A percentile compares a stretch with the other conserved stretches of the same genome.
phyloP scores from a whole-genome alignment of 2,113 vertebrate species.

The Nibea albiflora region DNA sequence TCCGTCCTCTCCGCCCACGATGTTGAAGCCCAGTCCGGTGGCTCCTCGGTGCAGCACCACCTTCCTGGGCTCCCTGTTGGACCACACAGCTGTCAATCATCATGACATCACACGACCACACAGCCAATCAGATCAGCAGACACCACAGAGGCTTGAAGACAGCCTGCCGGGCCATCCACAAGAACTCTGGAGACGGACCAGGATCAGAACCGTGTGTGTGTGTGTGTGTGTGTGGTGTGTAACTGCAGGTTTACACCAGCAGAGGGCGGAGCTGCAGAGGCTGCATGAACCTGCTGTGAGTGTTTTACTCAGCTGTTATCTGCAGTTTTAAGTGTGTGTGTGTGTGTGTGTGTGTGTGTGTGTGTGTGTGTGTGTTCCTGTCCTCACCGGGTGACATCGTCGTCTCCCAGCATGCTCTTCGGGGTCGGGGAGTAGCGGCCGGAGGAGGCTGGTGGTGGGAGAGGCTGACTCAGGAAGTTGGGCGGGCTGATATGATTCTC shows the following conservation, averaged over 20 bases:
- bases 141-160: too few species aligned
- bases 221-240: neutral
- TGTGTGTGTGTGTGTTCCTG: neutral
- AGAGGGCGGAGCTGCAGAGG: slow-evolving; percentile 4
- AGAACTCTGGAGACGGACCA: too few species aligned
- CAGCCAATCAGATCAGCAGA: neutral
- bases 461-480: slow-evolving; percentile 87
- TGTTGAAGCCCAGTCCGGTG: slow-evolving; percentile 98
- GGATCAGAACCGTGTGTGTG: neutral
- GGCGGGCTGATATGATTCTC: slow-evolving; percentile 95
- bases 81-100: slow-evolving; percentile 35
- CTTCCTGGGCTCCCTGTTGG: slow-evolving; percentile 91
- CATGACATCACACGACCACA: neutral
- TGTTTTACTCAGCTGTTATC: neutral
- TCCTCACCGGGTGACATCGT: slow-evolving; percentile 92
- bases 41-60: slow-evolving; percentile 94
- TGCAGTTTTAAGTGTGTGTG: too few species aligned
- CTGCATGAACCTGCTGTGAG: neutral
- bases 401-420: slow-evolving; percentile 91
- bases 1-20: slow-evolving; percentile 97
- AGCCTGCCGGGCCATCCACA: too few species aligned
- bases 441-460: slow-evolving; percentile 87
- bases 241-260: neutral
- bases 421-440: slow-evolving; percentile 91
- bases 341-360: neutral